Base-by-base conservation (phyloP, 2,797 vertebrate genomes). In the Danio tinwini region DNA sequence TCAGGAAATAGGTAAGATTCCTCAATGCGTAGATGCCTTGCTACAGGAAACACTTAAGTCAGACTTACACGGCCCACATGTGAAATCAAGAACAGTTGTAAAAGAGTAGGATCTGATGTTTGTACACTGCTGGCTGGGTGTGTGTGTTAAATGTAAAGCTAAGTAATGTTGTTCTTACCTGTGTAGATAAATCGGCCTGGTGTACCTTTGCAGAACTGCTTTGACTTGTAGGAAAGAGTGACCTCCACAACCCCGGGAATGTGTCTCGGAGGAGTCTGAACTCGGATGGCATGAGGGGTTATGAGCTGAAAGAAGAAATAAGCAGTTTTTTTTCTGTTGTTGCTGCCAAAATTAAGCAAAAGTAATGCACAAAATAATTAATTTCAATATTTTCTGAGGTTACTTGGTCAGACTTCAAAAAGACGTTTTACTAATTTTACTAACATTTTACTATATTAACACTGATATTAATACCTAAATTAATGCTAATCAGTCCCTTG, bases 181-280 rank as follows among this genome's bases (percentile, higher is more conserved):
- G 97, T 99, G 90, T 99, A 99, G 93, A 99, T 98, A 95, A 99
- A 99, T 90, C 98, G 95, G 85, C 98, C 98, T 73, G 98, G 98
- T 21, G 98, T 98, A 86, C 98, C 98, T 93, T 99, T 99, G 93
- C 98, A 99, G 91, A 99, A 99, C 90, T 99, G 98, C 92, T 99
- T 99, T 47, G 97, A 99, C 89, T 99, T 99, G 93, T 99, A 99
- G 91, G 98, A 99, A 94, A 99, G 91, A 88, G 97, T 99, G 89
- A 99, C 98, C 93, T 99, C 98, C 88, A 99, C 98, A 80, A 99
- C 98, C 58, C 98, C 98, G 0, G 94, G 94, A 91, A 94, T 94
- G 91, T 94, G 94, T 88, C 93, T 92, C 82, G 93, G 94, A 6
- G 94, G 97, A n/a, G 97, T 99, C 91, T 99, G 97, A 89, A 99